Evolutionary conservation across 2,797 vertebrate genomes (phyloP).

Genomic region (Sphaeramia orbicularis): DNA sequence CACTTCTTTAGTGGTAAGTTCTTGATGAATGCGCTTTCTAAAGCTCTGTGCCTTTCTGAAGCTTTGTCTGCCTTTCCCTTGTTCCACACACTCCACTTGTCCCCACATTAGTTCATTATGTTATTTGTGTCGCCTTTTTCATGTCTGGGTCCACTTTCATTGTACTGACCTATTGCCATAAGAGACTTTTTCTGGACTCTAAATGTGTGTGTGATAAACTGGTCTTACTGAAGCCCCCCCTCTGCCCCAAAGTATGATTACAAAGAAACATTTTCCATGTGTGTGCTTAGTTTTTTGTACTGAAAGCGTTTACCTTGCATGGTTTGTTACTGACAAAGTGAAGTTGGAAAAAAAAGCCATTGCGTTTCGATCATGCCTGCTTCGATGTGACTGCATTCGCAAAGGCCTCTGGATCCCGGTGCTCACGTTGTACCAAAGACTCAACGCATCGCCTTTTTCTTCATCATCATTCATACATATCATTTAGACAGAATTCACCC

Average conservation of each 20-base stretch:
- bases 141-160: constrained; percentile 41
- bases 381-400: constrained; percentile 52
- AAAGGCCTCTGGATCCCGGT: constrained; percentile 65
- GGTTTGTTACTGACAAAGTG: constrained; percentile 66
- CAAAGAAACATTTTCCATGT: constrained; percentile 35
- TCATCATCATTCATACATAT: constrained; percentile 18
- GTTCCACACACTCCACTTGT: constrained; percentile 25
- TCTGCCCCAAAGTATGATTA: constrained; percentile 20
- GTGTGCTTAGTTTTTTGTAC: constrained; percentile 57
- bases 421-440: constrained; percentile 84
- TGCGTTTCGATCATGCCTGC: constrained; percentile 35
- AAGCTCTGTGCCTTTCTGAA: constrained; percentile 87
- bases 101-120: neutral
- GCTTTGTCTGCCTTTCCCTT: constrained; percentile 74
- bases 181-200: constrained; percentile 52
- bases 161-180: constrained; percentile 62
- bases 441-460: constrained; percentile 40
- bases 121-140: constrained; percentile 10
- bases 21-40: constrained; percentile 73
- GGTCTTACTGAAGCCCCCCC: constrained; percentile 5
- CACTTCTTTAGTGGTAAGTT: constrained; percentile 74
- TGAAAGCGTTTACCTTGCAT: constrained; percentile 35
- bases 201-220: constrained; percentile 16
- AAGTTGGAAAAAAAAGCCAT: constrained; percentile 54
- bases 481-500: constrained; percentile 20